phyloP scores from a whole-genome alignment of 2,888 invertebrate species.

The Dryobotodes eremita region DNA sequence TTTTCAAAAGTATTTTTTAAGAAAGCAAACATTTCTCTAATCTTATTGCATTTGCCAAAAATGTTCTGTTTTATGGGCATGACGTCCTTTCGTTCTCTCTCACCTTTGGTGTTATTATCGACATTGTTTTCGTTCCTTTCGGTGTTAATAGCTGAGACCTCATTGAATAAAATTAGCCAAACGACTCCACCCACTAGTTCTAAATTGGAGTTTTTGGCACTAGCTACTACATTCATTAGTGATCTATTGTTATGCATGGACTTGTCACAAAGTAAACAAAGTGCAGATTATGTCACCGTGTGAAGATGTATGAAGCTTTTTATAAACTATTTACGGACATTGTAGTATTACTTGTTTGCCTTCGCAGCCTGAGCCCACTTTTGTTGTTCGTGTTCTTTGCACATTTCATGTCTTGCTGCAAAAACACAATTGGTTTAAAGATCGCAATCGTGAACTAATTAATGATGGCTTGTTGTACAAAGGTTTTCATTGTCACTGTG shows the following conservation, averaged over 20 bases:
- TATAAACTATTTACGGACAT: slow-evolving; percentile 46
- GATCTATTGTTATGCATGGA: slow-evolving; percentile 67
- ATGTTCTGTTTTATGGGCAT: slow-evolving; percentile 16
- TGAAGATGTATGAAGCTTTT: slow-evolving; percentile 39
- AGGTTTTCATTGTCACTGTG: slow-evolving; percentile 28
- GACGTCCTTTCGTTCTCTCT: slow-evolving; percentile 47
- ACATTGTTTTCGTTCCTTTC: slow-evolving; percentile 49
- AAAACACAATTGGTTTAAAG: slow-evolving; percentile 52
- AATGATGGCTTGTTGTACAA: slow-evolving; percentile 24
- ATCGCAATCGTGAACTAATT: slow-evolving; percentile 50
- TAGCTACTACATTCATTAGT: slow-evolving; percentile 66
- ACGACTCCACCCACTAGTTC: slow-evolving; percentile 67
- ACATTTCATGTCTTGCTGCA: slow-evolving; percentile 43
- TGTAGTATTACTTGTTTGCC: slow-evolving; percentile 44
- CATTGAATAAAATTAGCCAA: slow-evolving; percentile 64
- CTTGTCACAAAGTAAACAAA: slow-evolving; percentile 60
- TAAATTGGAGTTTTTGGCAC: slow-evolving; percentile 73
- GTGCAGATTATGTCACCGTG: slow-evolving; percentile 54
- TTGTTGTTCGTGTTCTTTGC: slow-evolving; percentile 46
- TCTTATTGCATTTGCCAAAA: slow-evolving; percentile 39
- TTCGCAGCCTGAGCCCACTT: slow-evolving; percentile 32
- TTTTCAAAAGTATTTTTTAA: neutral
- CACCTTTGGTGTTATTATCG: slow-evolving; percentile 50
- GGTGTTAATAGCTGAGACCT: slow-evolving; percentile 45
- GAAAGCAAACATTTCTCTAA: slow-evolving; percentile 10